Evolutionary conservation across 1,140 invertebrate genomes (phyloP), one percentile per base, ranked within the genome.

Genomic region (Leptinotarsa lineolata): DNA sequence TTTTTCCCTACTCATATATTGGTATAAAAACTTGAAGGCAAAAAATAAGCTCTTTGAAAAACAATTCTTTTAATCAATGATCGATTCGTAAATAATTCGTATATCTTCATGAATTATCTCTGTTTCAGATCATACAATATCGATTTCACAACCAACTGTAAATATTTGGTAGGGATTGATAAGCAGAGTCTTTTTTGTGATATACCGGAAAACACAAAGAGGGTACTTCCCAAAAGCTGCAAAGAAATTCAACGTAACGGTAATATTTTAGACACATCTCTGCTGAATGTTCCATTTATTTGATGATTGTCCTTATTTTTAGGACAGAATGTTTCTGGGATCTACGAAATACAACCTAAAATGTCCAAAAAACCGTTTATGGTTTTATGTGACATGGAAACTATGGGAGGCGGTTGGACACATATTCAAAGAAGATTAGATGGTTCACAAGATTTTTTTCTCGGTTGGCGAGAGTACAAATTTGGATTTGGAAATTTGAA

Each of bases 391-490:
- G 89, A 91, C 46, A 86, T 89, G 79, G 85, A 85, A n/a, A 87
- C 86, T 12, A 72, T 77, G 48, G 72, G 81, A 11, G 90, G 90
- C 0, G 90, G 89, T 13, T 92, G 91, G 91, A 90, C 88, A 45
- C 86, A 84, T 68, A 83, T 92, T 68, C 87, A 91, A 81, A 90
- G 88, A 70, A 85, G 91, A 54, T 87, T 85, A 68, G 87, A 90
- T 71, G 91, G 91, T 0, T 85, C 87, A 3, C 86, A 89, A 74
- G 89, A 90, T 75, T 92, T 92, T 77, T 87, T 87, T 73, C 86
- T 88, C 71, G 84, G 85, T 60, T 92, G 90, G 91, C 69, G 81
- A 2, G 90, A 91, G 48, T 92, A 92, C 77, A 89, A 86, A 74
- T 71, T 83, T 64, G 87, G 87, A 11, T 88, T 88, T 79, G 87